These are phyloP conservation scores for Linyphia triangularis DNA, from an alignment of 2,888 invertebrate species.

Conservation along the genomic window DNA sequence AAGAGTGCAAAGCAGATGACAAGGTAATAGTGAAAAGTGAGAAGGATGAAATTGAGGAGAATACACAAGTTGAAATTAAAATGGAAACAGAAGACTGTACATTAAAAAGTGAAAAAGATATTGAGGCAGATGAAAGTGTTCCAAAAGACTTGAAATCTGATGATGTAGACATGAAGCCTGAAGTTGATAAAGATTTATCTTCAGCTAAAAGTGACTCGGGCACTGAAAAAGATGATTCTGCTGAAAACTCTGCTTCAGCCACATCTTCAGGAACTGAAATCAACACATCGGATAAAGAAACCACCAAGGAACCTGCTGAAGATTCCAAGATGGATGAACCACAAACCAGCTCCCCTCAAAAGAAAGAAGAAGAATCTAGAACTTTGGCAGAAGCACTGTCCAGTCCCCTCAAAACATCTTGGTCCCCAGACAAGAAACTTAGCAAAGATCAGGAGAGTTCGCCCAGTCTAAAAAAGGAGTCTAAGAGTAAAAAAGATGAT, in stretches of 20 bases:
- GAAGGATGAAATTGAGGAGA: slow-evolving; percentile 32
- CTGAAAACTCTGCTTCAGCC: neutral
- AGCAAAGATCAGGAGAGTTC: neutral
- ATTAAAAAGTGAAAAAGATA: slow-evolving; percentile 71
- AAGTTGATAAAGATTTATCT: slow-evolving; percentile 76
- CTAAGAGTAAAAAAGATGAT: slow-evolving; percentile 76
- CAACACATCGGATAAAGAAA: neutral
- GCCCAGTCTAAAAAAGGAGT: slow-evolving; percentile 55
- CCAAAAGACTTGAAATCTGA: neutral
- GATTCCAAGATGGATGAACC: neutral
- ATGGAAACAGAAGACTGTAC: slow-evolving; percentile 52
- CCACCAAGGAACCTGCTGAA: neutral
- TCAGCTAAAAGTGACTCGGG: slow-evolving; percentile 25
- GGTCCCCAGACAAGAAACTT: slow-evolving; percentile 33
- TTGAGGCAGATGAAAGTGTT: slow-evolving; percentile 21
- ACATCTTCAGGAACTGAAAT: slow-evolving; percentile 39
- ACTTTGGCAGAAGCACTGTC: slow-evolving; percentile 3
- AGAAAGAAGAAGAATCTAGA: slow-evolving; percentile 19
- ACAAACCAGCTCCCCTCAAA: neutral
- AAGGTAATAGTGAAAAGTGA: neutral
- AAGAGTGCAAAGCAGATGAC: neutral
- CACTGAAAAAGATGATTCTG: neutral
- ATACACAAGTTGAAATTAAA: slow-evolving; percentile 5
- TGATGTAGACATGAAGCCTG: slow-evolving; percentile 24
- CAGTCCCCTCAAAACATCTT: slow-evolving; percentile 23